Conservation (phyloP, 2,113 vertebrate species). For the Sylvilagus bachmani region DNA sequence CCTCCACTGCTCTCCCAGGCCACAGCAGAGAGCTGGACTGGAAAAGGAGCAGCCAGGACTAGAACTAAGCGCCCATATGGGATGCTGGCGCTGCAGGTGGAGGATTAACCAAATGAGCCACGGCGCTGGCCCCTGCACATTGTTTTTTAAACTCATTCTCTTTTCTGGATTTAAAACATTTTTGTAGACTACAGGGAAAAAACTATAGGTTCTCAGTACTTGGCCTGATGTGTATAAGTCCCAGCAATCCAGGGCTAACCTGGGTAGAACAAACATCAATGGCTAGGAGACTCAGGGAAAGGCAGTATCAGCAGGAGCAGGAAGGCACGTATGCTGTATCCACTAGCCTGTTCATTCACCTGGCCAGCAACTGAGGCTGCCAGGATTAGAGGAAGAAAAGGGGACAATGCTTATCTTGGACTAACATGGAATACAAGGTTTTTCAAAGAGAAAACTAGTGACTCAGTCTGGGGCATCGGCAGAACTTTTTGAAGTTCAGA, state of each 20-base stretch:
- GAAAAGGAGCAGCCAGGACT: too few species aligned
- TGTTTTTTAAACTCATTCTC: background rate
- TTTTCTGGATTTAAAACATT: background rate
- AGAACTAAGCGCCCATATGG: too few species aligned
- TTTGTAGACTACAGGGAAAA: background rate
- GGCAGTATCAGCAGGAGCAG: background rate
- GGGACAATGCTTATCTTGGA: background rate
- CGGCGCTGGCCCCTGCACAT: background rate
- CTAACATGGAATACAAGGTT: background rate
- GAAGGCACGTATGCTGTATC: background rate
- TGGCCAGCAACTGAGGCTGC: background rate
- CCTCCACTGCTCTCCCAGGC: too few species aligned
- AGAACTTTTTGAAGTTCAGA: background rate
- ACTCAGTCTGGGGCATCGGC: background rate
- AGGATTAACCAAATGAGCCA: too few species aligned
- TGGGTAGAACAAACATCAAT: background rate
- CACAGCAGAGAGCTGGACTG: too few species aligned
- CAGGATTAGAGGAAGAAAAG: background rate
- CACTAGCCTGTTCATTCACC: background rate
- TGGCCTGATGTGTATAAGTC: background rate
- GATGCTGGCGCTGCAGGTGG: too few species aligned
- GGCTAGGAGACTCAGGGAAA: background rate
- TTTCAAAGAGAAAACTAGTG: background rate
- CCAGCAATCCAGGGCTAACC: background rate
- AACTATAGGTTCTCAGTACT: background rate